Evolutionary conservation across 2,797 vertebrate genomes (phyloP).

Genomic region (Meda fulgida): DNA sequence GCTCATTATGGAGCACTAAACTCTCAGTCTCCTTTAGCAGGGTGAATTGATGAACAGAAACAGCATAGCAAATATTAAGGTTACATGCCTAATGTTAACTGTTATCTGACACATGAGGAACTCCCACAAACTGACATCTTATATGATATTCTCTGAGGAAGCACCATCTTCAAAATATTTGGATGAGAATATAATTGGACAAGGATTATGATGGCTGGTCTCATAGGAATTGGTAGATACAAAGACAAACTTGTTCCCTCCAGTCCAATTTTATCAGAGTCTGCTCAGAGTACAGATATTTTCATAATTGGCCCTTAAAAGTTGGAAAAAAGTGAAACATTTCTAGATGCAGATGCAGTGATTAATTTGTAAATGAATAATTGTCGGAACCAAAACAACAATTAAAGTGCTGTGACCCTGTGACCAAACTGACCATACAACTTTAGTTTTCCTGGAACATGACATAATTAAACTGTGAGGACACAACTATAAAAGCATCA

Average conservation of each 20-base stretch:
- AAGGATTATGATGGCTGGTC: constrained; percentile 15
- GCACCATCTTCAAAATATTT: background rate
- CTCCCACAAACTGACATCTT: background rate
- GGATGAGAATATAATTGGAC: constrained; percentile 22
- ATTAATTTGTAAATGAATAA: background rate
- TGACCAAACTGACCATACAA: background rate
- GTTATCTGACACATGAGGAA: background rate
- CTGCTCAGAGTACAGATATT: constrained; percentile 1
- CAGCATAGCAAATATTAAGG: constrained; percentile 9
- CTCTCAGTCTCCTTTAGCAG: constrained; percentile 18
- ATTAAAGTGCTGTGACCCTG: background rate
- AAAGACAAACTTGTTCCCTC: constrained; percentile 15
- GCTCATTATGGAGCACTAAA: constrained; percentile 31
- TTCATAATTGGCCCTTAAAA: constrained; percentile 27
- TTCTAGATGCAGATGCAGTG: background rate
- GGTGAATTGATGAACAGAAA: constrained; percentile 9
- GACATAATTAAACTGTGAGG: background rate
- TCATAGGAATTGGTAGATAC: constrained; percentile 1
- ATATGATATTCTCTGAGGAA: background rate
- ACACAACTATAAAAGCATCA: background rate
- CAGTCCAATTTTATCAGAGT: background rate
- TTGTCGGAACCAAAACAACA: background rate
- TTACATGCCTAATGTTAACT: constrained; percentile 2
- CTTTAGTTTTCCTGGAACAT: background rate
- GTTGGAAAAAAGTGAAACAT: background rate